Conservation (phyloP, 1,140 invertebrate species). For the Chrysoperla carnea region DNA sequence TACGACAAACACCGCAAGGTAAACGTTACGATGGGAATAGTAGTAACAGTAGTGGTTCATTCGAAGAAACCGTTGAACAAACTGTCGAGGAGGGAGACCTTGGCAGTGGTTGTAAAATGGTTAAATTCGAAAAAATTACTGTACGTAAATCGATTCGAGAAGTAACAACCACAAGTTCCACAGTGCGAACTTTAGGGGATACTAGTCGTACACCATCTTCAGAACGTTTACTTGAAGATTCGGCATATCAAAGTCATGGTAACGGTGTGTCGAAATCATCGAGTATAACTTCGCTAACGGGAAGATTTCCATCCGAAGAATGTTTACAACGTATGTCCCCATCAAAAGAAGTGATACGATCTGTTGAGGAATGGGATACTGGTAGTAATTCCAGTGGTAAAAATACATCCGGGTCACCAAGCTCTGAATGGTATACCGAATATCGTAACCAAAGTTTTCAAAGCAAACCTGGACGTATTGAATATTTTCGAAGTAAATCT, state of each 20-base stretch:
- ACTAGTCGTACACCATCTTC: conserved; percentile 33
- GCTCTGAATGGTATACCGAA: conserved; percentile 36
- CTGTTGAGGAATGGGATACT: conserved; percentile 12
- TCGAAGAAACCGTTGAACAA: conserved; percentile 35
- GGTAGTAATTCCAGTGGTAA: conserved; percentile 15
- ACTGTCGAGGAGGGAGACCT: conserved; percentile 43
- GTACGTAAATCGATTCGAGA: conserved; percentile 34
- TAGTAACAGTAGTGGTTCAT: conserved; percentile 18
- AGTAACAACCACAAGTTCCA: conserved; percentile 12
- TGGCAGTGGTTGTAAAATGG: conserved; percentile 34
- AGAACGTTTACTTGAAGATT: conserved; percentile 30
- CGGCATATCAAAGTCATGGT: conserved; percentile 31
- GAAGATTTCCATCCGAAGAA: conserved; percentile 38
- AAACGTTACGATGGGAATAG: conserved; percentile 23
- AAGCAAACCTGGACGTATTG: conserved; percentile 27
- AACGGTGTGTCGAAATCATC: conserved; percentile 30
- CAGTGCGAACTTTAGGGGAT: conserved; percentile 7
- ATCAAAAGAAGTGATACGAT: conserved; percentile 11
- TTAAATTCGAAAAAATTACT: conserved; percentile 48
- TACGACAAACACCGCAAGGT: conserved; percentile 31
- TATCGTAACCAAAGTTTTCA: conserved; percentile 33
- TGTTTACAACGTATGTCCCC: conserved; percentile 19
- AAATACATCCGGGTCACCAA: conserved; percentile 11
- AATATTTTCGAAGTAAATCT: conserved; percentile 43
- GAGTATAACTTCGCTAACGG: conserved; percentile 19